Base-by-base conservation (phyloP, 2,113 vertebrate genomes). In the Alectura lathami region DNA sequence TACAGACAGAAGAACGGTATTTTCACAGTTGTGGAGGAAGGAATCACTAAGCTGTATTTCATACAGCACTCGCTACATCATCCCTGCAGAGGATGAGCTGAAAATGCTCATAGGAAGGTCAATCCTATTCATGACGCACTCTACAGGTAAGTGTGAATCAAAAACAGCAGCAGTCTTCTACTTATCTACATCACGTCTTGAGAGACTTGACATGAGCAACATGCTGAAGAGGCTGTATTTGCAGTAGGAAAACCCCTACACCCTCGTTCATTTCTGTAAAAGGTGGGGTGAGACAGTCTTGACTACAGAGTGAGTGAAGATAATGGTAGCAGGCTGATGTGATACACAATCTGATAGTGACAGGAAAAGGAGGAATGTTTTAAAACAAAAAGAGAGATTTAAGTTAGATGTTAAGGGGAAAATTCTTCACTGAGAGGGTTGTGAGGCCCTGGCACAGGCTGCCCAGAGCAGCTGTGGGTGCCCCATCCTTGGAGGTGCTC, bases 121-220 rank as follows among this genome's bases (percentile, higher is more conserved):
- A 47, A 17, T 74, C 21, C 18, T 68, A 50, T 34, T 72, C 18
- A 54, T 38, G 53, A 8, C 7, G 13, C 3, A 11, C 9, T 2
- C 5, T 20, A 36, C 12, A 17, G 5, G 2, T 21, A 11, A 7
- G 17, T 8, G 27, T 70, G n/a, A 47, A 84, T 26, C 6, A 62
- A 34, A 63, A 50, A 0, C 13, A 30, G 7, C 5, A 69, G 2
- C n/a, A 48, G 4, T 15, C 30, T 47, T 91, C 38, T 40, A 14
- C 21, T 68, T 22, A 12, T 9, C 8, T 17, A 2, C 11, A 15
- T 0, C n/a, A 0, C 11, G 5, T 40, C 36, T 29, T 50, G 9
- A 26, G 17, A 27, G 32, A 24, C 21, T 63, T 59, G 36, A 38
- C 18, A 38, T 8, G 24, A 38, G 18, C 23, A 36, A 56, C 0